Conservation (phyloP, 2,113 vertebrate genomes). For the Pontoporia blainvillei region DNA sequence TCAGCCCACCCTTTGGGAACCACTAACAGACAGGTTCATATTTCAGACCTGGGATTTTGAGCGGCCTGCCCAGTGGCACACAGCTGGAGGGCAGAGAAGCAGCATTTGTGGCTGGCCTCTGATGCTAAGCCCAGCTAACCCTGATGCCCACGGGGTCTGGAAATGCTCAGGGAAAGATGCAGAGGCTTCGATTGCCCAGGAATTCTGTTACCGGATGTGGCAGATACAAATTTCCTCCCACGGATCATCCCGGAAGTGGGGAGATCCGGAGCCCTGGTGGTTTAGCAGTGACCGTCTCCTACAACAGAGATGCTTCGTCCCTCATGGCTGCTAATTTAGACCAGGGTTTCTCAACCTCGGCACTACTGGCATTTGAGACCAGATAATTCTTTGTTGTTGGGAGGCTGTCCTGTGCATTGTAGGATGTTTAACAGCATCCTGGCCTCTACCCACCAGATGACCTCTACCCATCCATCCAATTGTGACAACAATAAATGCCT, state of each 20-base stretch:
- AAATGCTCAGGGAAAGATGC: not conserved
- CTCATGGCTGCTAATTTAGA: rapidly evolving
- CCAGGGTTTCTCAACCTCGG: not conserved
- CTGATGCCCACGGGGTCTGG: not conserved
- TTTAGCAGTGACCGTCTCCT: not conserved
- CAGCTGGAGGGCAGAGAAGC: not conserved
- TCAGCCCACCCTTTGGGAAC: too few relatives aligned
- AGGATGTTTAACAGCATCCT: rapidly evolving
- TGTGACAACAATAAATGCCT: not conserved
- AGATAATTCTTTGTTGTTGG: not conserved
- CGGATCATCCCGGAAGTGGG: not conserved
- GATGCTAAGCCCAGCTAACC: not conserved
- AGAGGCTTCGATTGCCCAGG: not conserved
- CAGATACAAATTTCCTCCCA: not conserved
- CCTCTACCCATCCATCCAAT: not conserved
- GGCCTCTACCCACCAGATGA: not conserved
- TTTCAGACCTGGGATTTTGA: not conserved
- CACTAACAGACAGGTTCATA: rapidly evolving
- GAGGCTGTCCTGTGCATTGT: not conserved
- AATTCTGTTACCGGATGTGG: not conserved
- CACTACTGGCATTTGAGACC: not conserved
- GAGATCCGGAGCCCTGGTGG: rapidly evolving
- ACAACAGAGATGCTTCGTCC: rapidly evolving
- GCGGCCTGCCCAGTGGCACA: not conserved
- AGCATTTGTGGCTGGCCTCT: not conserved